Base-by-base conservation (phyloP, 2,888 invertebrate genomes). In the Microlaimidae sp. region DNA sequence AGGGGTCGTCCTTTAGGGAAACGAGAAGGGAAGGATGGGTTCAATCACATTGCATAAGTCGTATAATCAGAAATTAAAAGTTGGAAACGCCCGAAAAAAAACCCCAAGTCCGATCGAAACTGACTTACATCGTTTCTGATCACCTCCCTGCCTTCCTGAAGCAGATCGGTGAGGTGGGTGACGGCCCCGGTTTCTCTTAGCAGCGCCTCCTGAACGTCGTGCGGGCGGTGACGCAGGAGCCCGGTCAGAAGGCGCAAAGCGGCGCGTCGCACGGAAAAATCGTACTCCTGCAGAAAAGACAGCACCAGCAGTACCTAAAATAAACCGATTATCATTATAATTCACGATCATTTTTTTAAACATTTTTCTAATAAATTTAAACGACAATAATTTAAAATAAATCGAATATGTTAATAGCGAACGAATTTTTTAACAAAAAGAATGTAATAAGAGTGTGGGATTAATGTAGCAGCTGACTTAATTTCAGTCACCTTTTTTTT, bases 101-200 rank as follows among this genome's bases (percentile, higher is more conserved):
- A n/a, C n/a, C n/a, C n/a, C n/a, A n/a, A n/a, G n/a, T n/a, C n/a
- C n/a, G n/a, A n/a, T n/a, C n/a, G n/a, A n/a, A n/a, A 38, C n/a
- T 17, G 27, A 72, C 75, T 69, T 69, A 79, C 87, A 75, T 93
- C 92, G 70, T 95, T 95, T 58, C 95, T 76, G 55, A 95, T 84
- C 1, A 95, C 85, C 77, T 97, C 95, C 61, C 95, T 78, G 53
- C 82, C 85, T 64, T 99, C 97, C 3, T 82, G 80, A 13, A 99
- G 74, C 19, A 97, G 76, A 73, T 99, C 97, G 85, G 95, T 93
- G 64, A 99, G 77, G 74, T 88, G 89, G 1, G 93, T 90, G 0
- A 97, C 85, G 1, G 90, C 95, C 85, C 89, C 87, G 7, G 77
- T 76, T 57, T 72, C 72, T 10, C 70, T 66, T 28, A 78, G 69